Evolutionary conservation across 2,797 vertebrate genomes (phyloP).

Genomic region (Salmo trutta): DNA sequence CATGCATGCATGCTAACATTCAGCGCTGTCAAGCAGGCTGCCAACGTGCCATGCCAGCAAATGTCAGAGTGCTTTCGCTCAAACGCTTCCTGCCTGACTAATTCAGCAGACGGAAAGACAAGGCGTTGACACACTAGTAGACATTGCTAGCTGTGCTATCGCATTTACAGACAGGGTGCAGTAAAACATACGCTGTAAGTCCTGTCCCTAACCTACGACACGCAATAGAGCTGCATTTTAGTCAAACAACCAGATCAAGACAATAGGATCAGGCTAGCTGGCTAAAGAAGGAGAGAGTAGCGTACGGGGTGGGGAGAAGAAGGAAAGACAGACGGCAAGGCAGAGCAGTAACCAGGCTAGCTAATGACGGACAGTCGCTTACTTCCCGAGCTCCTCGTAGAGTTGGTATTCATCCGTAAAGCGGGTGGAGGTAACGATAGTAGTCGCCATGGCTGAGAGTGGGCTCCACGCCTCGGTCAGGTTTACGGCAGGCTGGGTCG

Average conservation of each 20-base stretch:
- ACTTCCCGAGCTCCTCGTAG: conserved; percentile 98
- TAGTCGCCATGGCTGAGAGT: conserved; percentile 63
- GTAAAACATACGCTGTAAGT: background rate
- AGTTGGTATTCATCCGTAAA: conserved; percentile 98
- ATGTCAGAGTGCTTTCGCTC: conserved; percentile 58
- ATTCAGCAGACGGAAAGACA: conserved; percentile 35
- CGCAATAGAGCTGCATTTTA: background rate
- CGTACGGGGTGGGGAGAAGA: conserved; percentile 62
- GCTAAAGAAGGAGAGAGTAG: too few species aligned
- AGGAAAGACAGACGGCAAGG: conserved; percentile 9
- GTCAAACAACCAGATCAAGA: conserved; percentile 8
- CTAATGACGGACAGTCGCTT: conserved; percentile 70
- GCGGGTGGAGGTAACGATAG: conserved; percentile 90
- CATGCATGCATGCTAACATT: conserved; percentile 7
- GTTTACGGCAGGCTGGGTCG: conserved; percentile 57
- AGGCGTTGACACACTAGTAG: conserved; percentile 18
- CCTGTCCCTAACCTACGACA: conserved; percentile 35
- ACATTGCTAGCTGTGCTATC: conserved; percentile 27
- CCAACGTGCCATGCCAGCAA: conserved; percentile 34
- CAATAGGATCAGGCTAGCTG: conserved; percentile 9
- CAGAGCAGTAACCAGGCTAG: conserved; percentile 42
- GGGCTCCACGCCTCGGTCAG: conserved; percentile 59
- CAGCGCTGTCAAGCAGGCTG: conserved; percentile 56
- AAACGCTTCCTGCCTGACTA: conserved; percentile 46
- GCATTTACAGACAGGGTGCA: background rate